These are phyloP conservation scores for Drosophila bipectinata DNA, from an alignment of 1,140 invertebrate species.

Conservation along the genomic window DNA sequence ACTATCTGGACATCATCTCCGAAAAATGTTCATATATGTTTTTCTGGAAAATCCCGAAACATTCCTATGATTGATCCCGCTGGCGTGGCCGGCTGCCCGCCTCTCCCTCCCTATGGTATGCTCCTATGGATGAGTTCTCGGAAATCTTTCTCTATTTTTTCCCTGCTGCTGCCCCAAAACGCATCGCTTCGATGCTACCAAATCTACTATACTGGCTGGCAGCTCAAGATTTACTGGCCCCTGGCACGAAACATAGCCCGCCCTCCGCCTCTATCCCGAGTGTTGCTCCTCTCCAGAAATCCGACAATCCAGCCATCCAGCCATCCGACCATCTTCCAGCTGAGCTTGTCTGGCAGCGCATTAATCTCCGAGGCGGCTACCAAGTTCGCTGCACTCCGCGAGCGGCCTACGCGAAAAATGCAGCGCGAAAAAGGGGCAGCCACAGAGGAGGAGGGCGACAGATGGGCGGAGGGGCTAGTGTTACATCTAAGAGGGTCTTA, in stretches of 20 bases:
- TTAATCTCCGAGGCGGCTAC: conserved; percentile 70
- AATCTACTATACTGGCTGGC: conserved; percentile 45
- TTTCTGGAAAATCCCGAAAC: conserved; percentile 7
- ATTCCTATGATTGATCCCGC: conserved; percentile 39
- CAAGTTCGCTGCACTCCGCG: conserved; percentile 72
- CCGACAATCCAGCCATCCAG: conserved; percentile 8
- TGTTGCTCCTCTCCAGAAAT: conserved; percentile 3
- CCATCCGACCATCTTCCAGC: conserved; percentile 14
- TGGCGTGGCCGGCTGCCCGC: neutral
- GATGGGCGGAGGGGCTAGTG: too few species aligned
- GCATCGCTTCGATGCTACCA: conserved; percentile 26
- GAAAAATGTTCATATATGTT: conserved; percentile 16
- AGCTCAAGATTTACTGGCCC: conserved; percentile 70
- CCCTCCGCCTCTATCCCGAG: neutral
- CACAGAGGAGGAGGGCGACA: neutral
- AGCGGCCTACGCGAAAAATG: conserved; percentile 75
- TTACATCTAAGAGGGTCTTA: neutral
- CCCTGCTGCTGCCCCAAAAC: conserved; percentile 6
- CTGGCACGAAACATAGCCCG: conserved; percentile 41
- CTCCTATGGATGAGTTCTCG: conserved; percentile 22
- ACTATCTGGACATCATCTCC: neutral
- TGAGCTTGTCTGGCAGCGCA: conserved; percentile 44
- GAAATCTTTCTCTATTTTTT: conserved; percentile 29
- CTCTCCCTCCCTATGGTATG: too few species aligned
- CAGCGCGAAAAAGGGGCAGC: conserved; percentile 77